Evolutionary conservation across 2,888 invertebrate species (phyloP), one percentile per base, ranked within the genome.

Genomic region (Tetropium fuscum): DNA sequence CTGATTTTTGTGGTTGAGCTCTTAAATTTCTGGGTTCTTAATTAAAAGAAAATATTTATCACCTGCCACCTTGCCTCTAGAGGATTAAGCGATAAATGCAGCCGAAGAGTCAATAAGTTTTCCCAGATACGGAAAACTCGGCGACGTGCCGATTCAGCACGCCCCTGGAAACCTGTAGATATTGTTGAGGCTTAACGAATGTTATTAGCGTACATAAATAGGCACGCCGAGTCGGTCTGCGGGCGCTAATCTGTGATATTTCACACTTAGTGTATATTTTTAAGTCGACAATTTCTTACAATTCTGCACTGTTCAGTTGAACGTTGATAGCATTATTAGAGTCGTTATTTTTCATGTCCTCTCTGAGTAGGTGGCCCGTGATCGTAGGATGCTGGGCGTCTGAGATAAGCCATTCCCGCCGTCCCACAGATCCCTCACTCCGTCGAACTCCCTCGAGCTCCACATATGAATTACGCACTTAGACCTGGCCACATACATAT

Each of bases 321-420:
- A 68, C 64, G 67, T 70, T 77, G 77, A 78, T 77, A 77, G 74
- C 76, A 77, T 78, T 78, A 78, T 78, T 78, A 77, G 75, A 70
- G 77, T 77, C 78, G 76, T 80, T 79, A 80, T 80, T 80, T 79
- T 79, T 78, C 79, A 75, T 73, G 74, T 72, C 73, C 66, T 69
- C 60, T 53, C 61, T 58, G 60, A 66, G 65, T 66, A 66, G 66
- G 66, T 64, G 73, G 72, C 65, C 66, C 69, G 72, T 71, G 74
- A 74, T 71, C 73, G 69, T 60, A 67, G 69, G 69, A 68, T 70
- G 73, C 79, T 79, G 80, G 74, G 68, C 71, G 72, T 64, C 56
- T 53, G 70, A 80, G 79, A 80, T 80, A 80, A 80, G 79, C 78
- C 78, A 72, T 75, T 74, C 73, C 73, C 65, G 67, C 62, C 64